Conservation (phyloP, 2,888 invertebrate genomes). For the Amblyteles armatorius region DNA sequence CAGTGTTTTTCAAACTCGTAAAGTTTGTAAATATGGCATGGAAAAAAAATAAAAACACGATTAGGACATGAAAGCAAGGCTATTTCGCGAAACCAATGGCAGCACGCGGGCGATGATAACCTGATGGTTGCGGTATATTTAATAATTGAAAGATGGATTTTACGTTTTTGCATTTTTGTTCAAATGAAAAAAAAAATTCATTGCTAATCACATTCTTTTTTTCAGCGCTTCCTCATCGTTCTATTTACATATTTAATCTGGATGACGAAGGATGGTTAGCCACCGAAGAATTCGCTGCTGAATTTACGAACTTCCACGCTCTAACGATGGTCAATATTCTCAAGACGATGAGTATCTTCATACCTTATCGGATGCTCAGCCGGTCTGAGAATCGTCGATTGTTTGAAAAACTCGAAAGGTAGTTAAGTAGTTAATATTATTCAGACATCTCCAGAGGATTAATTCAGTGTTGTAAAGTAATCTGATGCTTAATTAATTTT, state of each 20-base stretch:
- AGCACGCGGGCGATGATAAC: too few species aligned
- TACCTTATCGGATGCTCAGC: slow-evolving; percentile 65
- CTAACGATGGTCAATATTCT: slow-evolving; percentile 64
- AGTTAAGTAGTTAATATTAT: slow-evolving; percentile 27
- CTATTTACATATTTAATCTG: slow-evolving; percentile 73
- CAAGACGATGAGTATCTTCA: slow-evolving; percentile 38
- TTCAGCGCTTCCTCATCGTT: slow-evolving; percentile 70
- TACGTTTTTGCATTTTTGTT: too few species aligned
- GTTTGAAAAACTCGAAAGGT: slow-evolving; percentile 73
- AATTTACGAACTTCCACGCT: slow-evolving; percentile 70
- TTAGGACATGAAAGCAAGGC: too few species aligned
- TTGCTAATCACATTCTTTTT: slow-evolving; percentile 18
- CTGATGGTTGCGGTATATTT: too few species aligned
- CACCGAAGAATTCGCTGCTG: slow-evolving; percentile 72
- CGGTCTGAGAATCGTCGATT: slow-evolving; percentile 67
- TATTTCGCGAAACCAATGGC: too few species aligned
- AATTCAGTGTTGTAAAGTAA: background rate
- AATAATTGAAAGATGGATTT: background rate
- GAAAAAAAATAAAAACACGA: too few species aligned
- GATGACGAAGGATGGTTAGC: slow-evolving; percentile 75
- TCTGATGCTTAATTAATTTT: background rate
- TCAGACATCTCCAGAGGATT: background rate
- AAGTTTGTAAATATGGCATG: too few species aligned
- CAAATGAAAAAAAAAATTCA: background rate
- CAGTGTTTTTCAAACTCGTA: too few species aligned